Percentiles rank a stretch among this genome's conserved stretches.
Conservation (phyloP, 2,113 vertebrate species). For the Sciurus niger region DNA sequence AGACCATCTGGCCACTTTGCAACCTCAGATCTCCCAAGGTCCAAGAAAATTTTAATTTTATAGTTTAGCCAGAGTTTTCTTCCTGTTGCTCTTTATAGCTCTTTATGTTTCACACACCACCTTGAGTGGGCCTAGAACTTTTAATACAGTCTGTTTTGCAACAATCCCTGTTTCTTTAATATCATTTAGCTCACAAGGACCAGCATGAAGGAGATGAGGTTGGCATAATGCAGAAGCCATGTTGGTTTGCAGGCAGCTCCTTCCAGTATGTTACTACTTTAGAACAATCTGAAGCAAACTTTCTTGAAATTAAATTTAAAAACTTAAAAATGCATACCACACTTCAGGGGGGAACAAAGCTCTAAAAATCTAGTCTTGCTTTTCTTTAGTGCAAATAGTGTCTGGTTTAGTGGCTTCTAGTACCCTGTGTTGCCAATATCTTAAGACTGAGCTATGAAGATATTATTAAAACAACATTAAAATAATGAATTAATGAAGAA, state of each 20-base stretch:
- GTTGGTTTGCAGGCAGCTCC: not conserved
- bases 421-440: not conserved
- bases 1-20: not conserved
- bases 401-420: not conserved
- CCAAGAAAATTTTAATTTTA: constrained; percentile 28
- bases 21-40: not conserved
- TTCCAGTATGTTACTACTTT: not conserved
- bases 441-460: not conserved
- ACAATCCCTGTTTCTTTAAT: not conserved
- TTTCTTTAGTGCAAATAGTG: not conserved
- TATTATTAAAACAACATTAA: not conserved
- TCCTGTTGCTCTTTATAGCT: not conserved
- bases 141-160: not conserved
- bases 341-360: not conserved
- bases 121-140: not conserved
- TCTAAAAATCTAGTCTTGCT: not conserved
- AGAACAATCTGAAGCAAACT: not conserved
- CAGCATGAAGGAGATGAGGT: not conserved
- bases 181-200: not conserved
- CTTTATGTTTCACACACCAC: not conserved
- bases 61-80: not conserved
- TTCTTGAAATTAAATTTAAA: constrained; percentile 45
- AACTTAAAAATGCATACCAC: constrained; percentile 9
- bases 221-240: not conserved
- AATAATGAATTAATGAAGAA: constrained; percentile 41